phyloP scores from a whole-genome alignment of 2,888 invertebrate species.

The Drosophila merina region DNA sequence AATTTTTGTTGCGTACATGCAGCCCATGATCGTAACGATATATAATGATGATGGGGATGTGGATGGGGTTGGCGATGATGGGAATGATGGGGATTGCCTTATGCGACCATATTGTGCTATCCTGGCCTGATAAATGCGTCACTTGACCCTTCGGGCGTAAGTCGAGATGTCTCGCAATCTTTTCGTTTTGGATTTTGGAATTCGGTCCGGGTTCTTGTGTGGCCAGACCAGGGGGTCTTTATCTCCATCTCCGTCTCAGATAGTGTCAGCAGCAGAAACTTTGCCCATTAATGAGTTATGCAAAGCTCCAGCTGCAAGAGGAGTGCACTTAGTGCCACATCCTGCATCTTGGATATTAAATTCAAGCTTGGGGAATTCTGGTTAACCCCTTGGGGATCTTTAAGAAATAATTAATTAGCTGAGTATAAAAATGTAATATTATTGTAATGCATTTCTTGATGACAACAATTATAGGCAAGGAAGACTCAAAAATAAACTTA shows the following conservation, averaged over 20 bases:
- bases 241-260: conserved; percentile 26
- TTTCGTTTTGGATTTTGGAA: background rate
- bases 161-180: background rate
- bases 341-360: conserved; percentile 39
- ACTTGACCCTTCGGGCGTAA: conserved; percentile 11
- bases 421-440: background rate
- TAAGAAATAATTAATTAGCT: background rate
- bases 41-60: conserved; percentile 33
- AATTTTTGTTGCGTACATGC: conserved; percentile 60
- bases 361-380: conserved; percentile 27
- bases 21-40: conserved; percentile 35
- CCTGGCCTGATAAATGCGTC: conserved; percentile 30
- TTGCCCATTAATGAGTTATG: conserved; percentile 38
- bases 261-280: conserved; percentile 44
- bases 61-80: conserved; percentile 24
- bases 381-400: conserved; percentile 13
- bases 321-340: conserved; percentile 34
- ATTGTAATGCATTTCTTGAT: background rate
- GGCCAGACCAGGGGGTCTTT: conserved; percentile 17
- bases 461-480: background rate
- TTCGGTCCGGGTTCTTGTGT: conserved; percentile 24
- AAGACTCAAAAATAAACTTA: background rate
- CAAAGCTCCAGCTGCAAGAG: conserved; percentile 20
- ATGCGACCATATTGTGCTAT: conserved; percentile 32
- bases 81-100: conserved; percentile 17